Conservation (phyloP, 1,140 invertebrate genomes). For the Varroa destructor region DNA sequence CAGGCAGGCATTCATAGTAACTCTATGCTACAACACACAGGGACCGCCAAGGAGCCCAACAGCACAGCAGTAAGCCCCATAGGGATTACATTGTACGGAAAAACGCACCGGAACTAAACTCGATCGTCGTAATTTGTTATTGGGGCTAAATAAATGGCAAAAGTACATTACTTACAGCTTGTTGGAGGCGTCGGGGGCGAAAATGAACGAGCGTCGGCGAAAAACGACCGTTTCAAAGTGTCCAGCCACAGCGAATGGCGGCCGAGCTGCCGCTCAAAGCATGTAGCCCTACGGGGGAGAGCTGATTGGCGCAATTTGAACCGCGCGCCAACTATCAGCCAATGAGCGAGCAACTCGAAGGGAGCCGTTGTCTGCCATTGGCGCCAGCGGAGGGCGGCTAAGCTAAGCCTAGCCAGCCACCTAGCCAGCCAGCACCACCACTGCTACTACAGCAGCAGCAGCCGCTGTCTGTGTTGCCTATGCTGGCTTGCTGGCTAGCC, state of each 20-base stretch:
- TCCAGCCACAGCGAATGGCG: slow-evolving; percentile 27
- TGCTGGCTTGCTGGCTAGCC: slow-evolving; percentile 1
- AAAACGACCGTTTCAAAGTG: slow-evolving; percentile 28
- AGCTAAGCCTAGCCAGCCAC: not conserved
- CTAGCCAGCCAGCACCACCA: not conserved
- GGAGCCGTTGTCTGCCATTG: slow-evolving; percentile 18
- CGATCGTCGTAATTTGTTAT: not conserved
- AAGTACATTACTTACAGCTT: slow-evolving; percentile 28
- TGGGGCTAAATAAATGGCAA: slow-evolving; percentile 11
- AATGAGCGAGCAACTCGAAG: not conserved
- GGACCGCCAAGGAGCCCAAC: slow-evolving; percentile 17
- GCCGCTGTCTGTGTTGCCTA: not conserved
- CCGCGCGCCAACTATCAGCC: slow-evolving; percentile 7
- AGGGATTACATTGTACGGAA: slow-evolving; percentile 21
- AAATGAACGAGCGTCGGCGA: slow-evolving; percentile 23
- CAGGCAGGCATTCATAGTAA: slow-evolving; percentile 17
- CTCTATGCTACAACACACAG: not conserved
- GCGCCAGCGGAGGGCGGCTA: slow-evolving; percentile 3
- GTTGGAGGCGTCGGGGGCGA: slow-evolving; percentile 18
- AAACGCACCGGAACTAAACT: slow-evolving; percentile 5
- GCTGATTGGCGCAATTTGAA: slow-evolving; percentile 25
- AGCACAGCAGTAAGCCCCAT: slow-evolving; percentile 24
- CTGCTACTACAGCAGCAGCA: too few relatives aligned
- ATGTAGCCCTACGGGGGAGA: slow-evolving; percentile 24
- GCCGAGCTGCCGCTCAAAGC: slow-evolving; percentile 14